These are phyloP conservation scores for Hepsetus odoe DNA, from an alignment of 2,113 vertebrate species.

Conservation along the genomic window DNA sequence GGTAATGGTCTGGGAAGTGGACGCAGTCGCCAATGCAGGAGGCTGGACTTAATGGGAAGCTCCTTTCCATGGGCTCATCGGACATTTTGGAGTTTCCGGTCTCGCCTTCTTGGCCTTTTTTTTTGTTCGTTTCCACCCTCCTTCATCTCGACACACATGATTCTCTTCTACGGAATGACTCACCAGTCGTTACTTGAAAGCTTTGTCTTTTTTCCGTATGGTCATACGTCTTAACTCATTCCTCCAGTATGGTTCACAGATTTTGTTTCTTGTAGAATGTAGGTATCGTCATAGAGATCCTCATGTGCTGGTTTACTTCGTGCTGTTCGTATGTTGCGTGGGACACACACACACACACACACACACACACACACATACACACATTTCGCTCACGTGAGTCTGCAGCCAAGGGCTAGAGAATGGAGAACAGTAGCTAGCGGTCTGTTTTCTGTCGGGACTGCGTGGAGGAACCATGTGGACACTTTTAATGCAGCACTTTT, in stretches of 20 bases:
- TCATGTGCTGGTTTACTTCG: constrained; percentile 52
- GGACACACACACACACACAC: constrained; percentile 45
- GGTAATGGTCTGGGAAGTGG: constrained; percentile 28
- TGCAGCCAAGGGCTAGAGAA: constrained; percentile 46
- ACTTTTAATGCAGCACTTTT: constrained; percentile 75
- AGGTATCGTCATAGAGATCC: constrained; percentile 52
- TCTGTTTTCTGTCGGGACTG: constrained; percentile 59
- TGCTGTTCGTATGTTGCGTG: constrained; percentile 56
- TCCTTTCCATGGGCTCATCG: background rate
- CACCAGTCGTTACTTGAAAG: constrained; percentile 49
- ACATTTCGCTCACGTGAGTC: constrained; percentile 49
- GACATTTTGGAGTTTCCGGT: constrained; percentile 9
- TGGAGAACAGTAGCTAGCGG: constrained; percentile 21
- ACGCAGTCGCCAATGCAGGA: background rate
- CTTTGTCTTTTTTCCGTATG: constrained; percentile 33
- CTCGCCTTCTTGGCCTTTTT: constrained; percentile 40
- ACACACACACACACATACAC: constrained; percentile 55
- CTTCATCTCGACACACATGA: constrained; percentile 35
- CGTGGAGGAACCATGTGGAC: constrained; percentile 65
- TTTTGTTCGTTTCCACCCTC: constrained; percentile 17
- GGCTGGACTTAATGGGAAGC: constrained; percentile 32
- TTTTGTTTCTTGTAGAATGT: constrained; percentile 34
- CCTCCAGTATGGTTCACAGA: constrained; percentile 32
- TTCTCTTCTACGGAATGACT: constrained; percentile 42
- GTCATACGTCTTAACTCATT: constrained; percentile 49